phyloP scores from a whole-genome alignment of 1,140 invertebrate genomes.

The Pseudomyrmex concolor region DNA sequence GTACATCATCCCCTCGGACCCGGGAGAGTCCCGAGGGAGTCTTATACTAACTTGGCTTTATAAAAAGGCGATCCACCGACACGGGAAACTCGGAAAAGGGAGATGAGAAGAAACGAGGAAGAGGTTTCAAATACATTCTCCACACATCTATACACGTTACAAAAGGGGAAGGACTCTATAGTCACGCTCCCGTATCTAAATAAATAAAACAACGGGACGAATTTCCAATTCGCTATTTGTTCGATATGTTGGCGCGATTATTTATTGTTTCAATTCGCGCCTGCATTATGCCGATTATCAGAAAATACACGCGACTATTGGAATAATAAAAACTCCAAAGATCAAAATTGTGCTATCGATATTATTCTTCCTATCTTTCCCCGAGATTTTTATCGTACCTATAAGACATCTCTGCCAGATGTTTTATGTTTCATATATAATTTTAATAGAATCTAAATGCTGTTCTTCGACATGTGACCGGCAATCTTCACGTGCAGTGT shows the following conservation, averaged over 20 bases:
- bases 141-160: slow-evolving; percentile 40
- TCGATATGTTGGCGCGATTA: slow-evolving; percentile 47
- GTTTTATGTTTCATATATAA: background rate
- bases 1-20: slow-evolving; percentile 72
- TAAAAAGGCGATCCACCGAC: slow-evolving; percentile 60
- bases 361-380: background rate
- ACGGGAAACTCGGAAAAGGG: slow-evolving; percentile 30
- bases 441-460: slow-evolving; percentile 31
- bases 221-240: slow-evolving; percentile 47
- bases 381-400: background rate
- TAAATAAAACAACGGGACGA: slow-evolving; percentile 61
- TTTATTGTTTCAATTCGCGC: slow-evolving; percentile 40
- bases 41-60: slow-evolving; percentile 75
- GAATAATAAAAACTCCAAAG: background rate
- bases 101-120: background rate
- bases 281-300: background rate
- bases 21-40: slow-evolving; percentile 64
- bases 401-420: background rate
- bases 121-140: slow-evolving; percentile 32
- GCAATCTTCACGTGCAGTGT: background rate
- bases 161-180: background rate
- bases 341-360: background rate
- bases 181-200: slow-evolving; percentile 10
- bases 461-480: no score
- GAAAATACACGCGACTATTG: background rate